phyloP scores from a whole-genome alignment of 2,113 vertebrate genomes.

The Cyphomyrus discorhynchus region DNA sequence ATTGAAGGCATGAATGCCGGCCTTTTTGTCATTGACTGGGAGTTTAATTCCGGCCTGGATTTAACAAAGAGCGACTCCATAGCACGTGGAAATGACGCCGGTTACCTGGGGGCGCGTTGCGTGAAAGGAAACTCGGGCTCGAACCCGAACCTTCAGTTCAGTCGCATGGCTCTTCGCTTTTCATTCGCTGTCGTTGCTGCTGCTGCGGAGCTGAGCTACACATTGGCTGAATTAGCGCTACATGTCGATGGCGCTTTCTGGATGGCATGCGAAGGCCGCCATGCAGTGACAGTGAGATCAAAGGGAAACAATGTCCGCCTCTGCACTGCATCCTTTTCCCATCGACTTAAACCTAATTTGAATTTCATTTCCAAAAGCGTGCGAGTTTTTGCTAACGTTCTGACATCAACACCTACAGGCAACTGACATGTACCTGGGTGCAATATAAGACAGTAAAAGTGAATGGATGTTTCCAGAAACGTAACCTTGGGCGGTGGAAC shows the following conservation, averaged over 20 bases:
- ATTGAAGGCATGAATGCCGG: slow-evolving; percentile 8
- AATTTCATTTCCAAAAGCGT: not conserved
- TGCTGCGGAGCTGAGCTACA: not conserved
- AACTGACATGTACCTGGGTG: not conserved
- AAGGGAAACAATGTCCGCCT: not conserved
- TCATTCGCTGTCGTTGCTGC: not conserved
- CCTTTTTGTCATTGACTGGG: not conserved
- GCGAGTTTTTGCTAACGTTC: not conserved
- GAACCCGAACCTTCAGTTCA: not conserved
- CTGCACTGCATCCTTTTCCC: not conserved
- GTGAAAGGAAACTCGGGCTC: not conserved
- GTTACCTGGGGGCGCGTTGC: not conserved
- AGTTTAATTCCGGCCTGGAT: not conserved
- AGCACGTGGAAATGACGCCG: not conserved
- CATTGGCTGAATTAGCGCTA: not conserved
- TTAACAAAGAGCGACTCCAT: not conserved
- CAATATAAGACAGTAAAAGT: not conserved
- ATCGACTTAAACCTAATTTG: not conserved
- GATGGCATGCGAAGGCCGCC: not conserved
- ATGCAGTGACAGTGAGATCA: not conserved
- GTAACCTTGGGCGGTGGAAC: not conserved
- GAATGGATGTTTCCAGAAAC: not conserved
- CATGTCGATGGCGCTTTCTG: too few species aligned
- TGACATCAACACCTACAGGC: not conserved
- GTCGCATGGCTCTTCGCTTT: not conserved